Conservation (phyloP, 2,888 invertebrate genomes). For the Papilio gigon region DNA sequence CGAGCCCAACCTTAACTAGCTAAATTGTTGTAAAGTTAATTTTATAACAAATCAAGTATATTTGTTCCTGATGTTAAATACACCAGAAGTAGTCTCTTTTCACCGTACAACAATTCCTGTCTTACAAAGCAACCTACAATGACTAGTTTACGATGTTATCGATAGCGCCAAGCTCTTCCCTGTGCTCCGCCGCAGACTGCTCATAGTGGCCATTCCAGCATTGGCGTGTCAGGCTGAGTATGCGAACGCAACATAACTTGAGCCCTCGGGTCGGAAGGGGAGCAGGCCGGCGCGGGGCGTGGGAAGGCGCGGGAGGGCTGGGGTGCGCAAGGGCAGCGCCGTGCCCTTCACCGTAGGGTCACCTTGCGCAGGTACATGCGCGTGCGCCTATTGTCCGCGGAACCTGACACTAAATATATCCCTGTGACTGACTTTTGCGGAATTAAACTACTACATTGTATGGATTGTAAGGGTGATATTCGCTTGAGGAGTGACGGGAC, state of each 20-base stretch:
- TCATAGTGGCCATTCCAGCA: constrained; percentile 67
- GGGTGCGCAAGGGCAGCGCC: constrained; percentile 70
- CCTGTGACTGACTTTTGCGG: constrained; percentile 51
- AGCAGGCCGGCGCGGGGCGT: constrained; percentile 47
- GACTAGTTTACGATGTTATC: constrained; percentile 41
- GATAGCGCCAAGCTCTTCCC: constrained; percentile 38
- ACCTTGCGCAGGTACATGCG: constrained; percentile 79
- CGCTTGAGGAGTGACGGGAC: not conserved
- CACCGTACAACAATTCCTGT: not conserved
- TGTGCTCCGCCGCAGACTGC: constrained; percentile 14
- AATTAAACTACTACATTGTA: constrained; percentile 40
- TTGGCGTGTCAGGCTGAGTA: constrained; percentile 74
- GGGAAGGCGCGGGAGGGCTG: constrained; percentile 53
- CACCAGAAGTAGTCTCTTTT: no score
- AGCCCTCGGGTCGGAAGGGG: constrained; percentile 38
- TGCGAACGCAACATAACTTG: constrained; percentile 58
- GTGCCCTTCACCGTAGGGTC: constrained; percentile 78
- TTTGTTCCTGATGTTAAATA: no score
- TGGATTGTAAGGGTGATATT: constrained; percentile 43
- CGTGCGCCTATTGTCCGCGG: constrained; percentile 77
- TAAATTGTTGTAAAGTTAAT: no score
- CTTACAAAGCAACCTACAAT: not conserved
- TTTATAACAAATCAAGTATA: no score
- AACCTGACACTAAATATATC: constrained; percentile 66
- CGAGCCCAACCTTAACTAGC: no score